Conservation (phyloP, 2,113 vertebrate species). For the Podarcis muralis region DNA sequence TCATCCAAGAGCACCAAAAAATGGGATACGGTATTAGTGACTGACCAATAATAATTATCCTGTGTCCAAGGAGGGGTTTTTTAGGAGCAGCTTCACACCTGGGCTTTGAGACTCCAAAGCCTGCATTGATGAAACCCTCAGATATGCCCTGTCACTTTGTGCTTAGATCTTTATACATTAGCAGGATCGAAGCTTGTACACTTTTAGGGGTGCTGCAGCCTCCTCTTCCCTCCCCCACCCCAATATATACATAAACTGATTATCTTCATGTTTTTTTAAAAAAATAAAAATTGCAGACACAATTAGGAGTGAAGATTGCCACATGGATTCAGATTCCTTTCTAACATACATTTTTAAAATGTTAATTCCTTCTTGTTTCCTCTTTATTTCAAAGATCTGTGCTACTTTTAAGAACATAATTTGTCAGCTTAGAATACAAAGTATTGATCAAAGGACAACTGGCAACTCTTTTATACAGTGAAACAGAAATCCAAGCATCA, state of each 20-base stretch:
- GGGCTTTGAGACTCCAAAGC: neutral
- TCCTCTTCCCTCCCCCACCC: neutral
- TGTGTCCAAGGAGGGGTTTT: neutral
- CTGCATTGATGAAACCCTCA: neutral
- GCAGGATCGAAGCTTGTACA: neutral
- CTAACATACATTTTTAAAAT: conserved; percentile 14
- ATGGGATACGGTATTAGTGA: neutral
- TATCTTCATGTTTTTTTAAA: neutral
- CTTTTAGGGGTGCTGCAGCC: neutral
- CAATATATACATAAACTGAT: neutral
- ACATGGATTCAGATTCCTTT: neutral
- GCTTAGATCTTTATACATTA: neutral
- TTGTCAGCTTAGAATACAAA: conserved; percentile 52
- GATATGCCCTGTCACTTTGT: neutral
- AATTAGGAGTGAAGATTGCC: neutral
- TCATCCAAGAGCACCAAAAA: neutral
- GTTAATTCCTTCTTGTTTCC: conserved; percentile 41
- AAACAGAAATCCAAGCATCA: conserved; percentile 52
- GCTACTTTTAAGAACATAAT: conserved; percentile 55
- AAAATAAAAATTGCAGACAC: neutral
- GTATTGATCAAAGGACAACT: conserved; percentile 67
- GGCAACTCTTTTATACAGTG: conserved; percentile 57
- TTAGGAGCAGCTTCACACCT: neutral
- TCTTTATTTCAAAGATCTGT: conserved; percentile 57
- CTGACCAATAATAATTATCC: neutral